Evolutionary conservation across 2,888 invertebrate species (phyloP).

Genomic region (Clunio marinus): DNA sequence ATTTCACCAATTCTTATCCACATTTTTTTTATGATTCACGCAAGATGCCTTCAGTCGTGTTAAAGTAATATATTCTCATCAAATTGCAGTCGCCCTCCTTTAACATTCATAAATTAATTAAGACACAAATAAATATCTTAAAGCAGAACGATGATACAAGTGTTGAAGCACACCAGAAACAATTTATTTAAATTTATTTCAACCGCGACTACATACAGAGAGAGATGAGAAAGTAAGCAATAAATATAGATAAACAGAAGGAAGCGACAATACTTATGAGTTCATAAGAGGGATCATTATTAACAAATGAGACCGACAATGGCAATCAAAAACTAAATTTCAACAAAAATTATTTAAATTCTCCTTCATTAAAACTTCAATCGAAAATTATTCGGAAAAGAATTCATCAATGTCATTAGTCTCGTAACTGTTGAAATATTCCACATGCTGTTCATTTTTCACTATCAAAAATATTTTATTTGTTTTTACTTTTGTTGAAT

Average conservation of each 20-base stretch:
- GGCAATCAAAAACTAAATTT: too few relatives aligned
- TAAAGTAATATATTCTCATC: background rate
- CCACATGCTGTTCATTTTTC: too few relatives aligned
- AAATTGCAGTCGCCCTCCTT: conserved; percentile 25
- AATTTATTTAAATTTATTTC: conserved; percentile 36
- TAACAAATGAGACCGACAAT: too few relatives aligned
- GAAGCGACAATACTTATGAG: background rate
- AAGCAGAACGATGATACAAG: conserved; percentile 1
- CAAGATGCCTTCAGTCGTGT: background rate
- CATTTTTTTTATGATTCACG: too few relatives aligned
- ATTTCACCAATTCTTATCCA: too few relatives aligned
- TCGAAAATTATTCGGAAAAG: too few relatives aligned
- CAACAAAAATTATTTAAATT: too few relatives aligned
- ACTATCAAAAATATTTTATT: background rate
- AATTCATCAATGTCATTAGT: too few relatives aligned
- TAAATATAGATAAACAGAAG: background rate
- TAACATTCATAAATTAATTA: conserved; percentile 33
- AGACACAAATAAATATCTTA: background rate
- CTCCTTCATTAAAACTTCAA: too few relatives aligned
- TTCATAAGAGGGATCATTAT: too few relatives aligned
- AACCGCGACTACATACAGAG: conserved; percentile 26
- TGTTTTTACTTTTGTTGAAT: background rate
- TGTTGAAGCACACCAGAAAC: conserved; percentile 16
- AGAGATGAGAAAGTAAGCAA: background rate
- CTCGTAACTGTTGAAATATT: too few relatives aligned